Percentiles rank a stretch among this genome's conserved stretches.
phyloP scores from a whole-genome alignment of 2,797 vertebrate species.

The Coendou prehensilis region DNA sequence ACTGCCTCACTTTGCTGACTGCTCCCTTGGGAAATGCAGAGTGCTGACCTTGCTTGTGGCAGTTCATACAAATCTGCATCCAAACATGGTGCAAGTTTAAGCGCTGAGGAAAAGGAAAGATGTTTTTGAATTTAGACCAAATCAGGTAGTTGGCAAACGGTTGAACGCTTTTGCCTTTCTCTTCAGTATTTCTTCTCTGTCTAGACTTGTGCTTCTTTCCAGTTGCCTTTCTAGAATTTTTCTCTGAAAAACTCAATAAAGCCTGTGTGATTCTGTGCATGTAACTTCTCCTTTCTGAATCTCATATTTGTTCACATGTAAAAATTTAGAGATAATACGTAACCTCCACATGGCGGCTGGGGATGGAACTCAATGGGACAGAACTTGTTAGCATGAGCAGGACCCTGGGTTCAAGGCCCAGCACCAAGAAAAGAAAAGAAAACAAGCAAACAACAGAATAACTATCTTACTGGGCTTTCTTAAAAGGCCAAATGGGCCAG shows the following conservation, averaged over 20 bases:
- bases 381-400: background rate
- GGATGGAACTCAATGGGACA: background rate
- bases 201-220: background rate
- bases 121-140: constrained; percentile 1
- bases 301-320: background rate
- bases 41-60: too few species aligned
- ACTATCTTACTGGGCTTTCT: background rate
- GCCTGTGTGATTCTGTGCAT: background rate
- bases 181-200: background rate
- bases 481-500: background rate
- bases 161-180: background rate
- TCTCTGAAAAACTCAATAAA: background rate
- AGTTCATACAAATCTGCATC: background rate
- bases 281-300: background rate
- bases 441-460: background rate
- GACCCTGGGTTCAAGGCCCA: background rate
- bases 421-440: background rate
- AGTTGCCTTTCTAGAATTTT: constrained; percentile 2
- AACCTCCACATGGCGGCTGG: background rate
- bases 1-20: background rate
- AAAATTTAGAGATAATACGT: background rate
- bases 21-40: background rate
- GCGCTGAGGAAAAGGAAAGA: background rate
- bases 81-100: too few species aligned
- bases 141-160: background rate